Evolutionary conservation across 2,888 invertebrate species (phyloP).

Genomic region (Pyrochroa serraticornis): DNA sequence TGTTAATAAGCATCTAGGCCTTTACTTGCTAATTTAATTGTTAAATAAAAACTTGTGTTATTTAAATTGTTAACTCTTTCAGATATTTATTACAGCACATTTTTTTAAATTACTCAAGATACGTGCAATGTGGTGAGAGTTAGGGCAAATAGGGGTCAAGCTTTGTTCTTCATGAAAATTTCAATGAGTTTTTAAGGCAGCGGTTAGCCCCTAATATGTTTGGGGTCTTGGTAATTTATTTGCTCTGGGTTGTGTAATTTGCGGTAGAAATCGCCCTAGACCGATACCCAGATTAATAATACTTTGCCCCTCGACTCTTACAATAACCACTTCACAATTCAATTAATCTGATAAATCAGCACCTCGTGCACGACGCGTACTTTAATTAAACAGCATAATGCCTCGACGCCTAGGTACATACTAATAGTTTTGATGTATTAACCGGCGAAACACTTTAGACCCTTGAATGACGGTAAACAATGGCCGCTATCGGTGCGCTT

Average conservation of each 20-base stretch:
- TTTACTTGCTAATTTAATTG: too few relatives aligned
- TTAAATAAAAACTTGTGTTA: too few relatives aligned
- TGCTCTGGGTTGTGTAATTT: neutral
- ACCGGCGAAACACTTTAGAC: conserved; percentile 10
- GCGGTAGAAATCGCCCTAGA: neutral
- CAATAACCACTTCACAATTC: conserved; percentile 34
- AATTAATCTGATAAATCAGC: conserved; percentile 32
- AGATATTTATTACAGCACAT: too few relatives aligned
- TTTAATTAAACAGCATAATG: conserved; percentile 30
- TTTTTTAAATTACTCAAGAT: too few relatives aligned
- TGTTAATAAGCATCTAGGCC: too few relatives aligned
- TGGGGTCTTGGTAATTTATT: neutral
- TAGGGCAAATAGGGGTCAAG: too few relatives aligned
- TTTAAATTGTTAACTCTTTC: too few relatives aligned
- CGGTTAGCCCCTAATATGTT: neutral
- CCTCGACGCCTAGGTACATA: neutral
- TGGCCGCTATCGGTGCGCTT: conserved; percentile 14
- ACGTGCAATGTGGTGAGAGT: too few relatives aligned
- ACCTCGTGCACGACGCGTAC: conserved; percentile 23
- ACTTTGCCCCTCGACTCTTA: conserved; percentile 23
- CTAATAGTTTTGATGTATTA: too few relatives aligned
- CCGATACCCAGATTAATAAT: conserved; percentile 13
- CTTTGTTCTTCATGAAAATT: too few relatives aligned
- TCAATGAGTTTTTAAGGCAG: neutral
- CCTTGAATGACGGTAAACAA: conserved; percentile 5